Evolutionary conservation across 2,888 invertebrate species (phyloP).

Genomic region (Barypeithes pellucidus): DNA sequence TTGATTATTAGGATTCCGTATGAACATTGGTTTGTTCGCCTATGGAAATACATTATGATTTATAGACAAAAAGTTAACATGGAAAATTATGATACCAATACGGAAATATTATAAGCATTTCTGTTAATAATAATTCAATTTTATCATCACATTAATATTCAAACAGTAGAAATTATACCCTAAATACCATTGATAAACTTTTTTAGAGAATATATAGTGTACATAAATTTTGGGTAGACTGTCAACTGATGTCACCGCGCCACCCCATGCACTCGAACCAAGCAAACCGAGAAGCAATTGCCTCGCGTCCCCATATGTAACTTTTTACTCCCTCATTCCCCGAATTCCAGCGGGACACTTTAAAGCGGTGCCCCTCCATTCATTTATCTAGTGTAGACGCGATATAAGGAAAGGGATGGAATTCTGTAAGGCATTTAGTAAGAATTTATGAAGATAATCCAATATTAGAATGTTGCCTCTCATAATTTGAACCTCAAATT

Average conservation of each 20-base stretch:
- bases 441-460: neutral
- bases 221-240: neutral
- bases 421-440: constrained; percentile 14
- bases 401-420: constrained; percentile 17
- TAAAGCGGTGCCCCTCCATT: constrained; percentile 31
- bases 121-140: too few relatives aligned
- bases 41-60: too few relatives aligned
- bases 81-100: too few relatives aligned
- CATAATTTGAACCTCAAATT: too few relatives aligned
- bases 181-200: constrained; percentile 9
- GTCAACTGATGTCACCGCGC: constrained; percentile 2
- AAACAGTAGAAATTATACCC: too few relatives aligned
- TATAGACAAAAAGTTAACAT: too few relatives aligned
- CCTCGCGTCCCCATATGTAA: constrained; percentile 14
- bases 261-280: constrained; percentile 17
- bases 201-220: constrained; percentile 20
- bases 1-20: too few relatives aligned
- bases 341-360: constrained; percentile 30
- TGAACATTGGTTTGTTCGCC: too few relatives aligned
- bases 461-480: too few relatives aligned
- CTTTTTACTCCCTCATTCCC: constrained; percentile 23
- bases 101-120: too few relatives aligned
- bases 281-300: constrained; percentile 27
- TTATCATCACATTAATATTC: too few relatives aligned
- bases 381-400: constrained; percentile 39